Percentiles rank a stretch among this genome's conserved stretches.
phyloP scores from a whole-genome alignment of 2,888 invertebrate species.

The Urechis unicinctus region DNA sequence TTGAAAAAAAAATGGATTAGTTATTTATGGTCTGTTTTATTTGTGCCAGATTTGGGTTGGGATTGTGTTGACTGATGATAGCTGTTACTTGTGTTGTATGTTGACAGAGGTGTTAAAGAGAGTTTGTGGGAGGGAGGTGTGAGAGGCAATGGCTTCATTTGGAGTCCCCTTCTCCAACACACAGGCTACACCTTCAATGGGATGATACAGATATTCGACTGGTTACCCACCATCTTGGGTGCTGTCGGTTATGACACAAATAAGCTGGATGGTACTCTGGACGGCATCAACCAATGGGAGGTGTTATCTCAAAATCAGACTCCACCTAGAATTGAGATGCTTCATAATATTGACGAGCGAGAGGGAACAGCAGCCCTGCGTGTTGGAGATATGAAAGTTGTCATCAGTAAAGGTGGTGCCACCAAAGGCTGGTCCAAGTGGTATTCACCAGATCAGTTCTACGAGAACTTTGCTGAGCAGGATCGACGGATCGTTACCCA shows the following conservation, averaged over 20 bases:
- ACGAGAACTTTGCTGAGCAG: too few species aligned
- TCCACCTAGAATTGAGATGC: conserved; percentile 61
- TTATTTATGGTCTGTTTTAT: too few species aligned
- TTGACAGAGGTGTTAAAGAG: conserved; percentile 45
- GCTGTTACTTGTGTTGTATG: too few species aligned
- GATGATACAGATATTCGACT: conserved; percentile 61
- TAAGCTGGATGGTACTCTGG: conserved; percentile 46
- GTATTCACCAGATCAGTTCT: too few species aligned
- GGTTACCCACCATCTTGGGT: conserved; percentile 76
- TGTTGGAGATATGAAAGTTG: conserved; percentile 38
- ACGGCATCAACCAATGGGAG: conserved; percentile 73
- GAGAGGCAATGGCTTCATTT: conserved; percentile 70
- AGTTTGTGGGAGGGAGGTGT: conserved; percentile 67
- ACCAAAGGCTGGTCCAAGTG: neutral
- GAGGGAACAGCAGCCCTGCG: conserved; percentile 28
- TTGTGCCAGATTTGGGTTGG: too few species aligned
- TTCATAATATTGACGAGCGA: conserved; percentile 42
- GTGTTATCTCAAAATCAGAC: conserved; percentile 59
- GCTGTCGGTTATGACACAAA: conserved; percentile 59
- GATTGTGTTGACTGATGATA: too few species aligned
- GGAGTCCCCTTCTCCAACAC: conserved; percentile 65
- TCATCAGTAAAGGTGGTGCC: conserved; percentile 11
- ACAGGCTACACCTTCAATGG: conserved; percentile 63
- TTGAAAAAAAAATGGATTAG: too few species aligned
- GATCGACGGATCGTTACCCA: too few species aligned